Evolutionary conservation across 2,113 vertebrate genomes (phyloP), one percentile per base, ranked within the genome.

Genomic region (Synchiropus splendidus): DNA sequence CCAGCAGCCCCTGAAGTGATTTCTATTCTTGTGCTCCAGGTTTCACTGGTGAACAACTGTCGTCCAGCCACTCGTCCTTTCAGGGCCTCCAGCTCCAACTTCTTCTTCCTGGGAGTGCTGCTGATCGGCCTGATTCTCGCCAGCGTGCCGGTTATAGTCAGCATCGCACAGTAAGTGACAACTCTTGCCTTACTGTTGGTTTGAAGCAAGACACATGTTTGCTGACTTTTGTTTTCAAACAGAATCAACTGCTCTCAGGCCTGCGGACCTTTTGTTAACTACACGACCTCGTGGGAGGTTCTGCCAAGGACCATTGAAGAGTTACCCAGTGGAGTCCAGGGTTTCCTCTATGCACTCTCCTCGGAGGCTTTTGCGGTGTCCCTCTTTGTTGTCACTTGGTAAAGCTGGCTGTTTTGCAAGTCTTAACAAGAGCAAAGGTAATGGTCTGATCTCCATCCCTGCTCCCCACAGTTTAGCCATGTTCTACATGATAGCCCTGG

Each of bases 401-500:
- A 42, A 67, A 88, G 85, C 31, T 10, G 11, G 35, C 2, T 27
- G 2, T 42, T 45, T 42, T 8, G 34, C 0, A 12, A 10, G 16
- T 12, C 12, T 4, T 13, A 9, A 12, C 17, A 4, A 17, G 6
- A 6, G 4, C 16, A 13, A 11, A 33, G 15, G 4, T 39, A 10
- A 38, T n/a, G 16, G 13, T 45, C 13, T 9, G 15, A 3, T 9
- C 9, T 42, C 6, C 1, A 4, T 42, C 21, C 33, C 37, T 33
- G n/a, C n/a, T n/a, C 17, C 18, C 72, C 75, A 12, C 80, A 99
- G 95, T 75, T 81, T 98, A 16, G 1, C 88, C 33, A 90, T 98
- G 91, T 91, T 94, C 66, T 99, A 96, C 62, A 74, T 90, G 52
- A 88, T 97, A 2, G 95, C 95, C 2, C 64, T 98, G 32, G 91